These are phyloP conservation scores for Eulithis testata DNA, from an alignment of 2,888 invertebrate species.

Conservation along the genomic window DNA sequence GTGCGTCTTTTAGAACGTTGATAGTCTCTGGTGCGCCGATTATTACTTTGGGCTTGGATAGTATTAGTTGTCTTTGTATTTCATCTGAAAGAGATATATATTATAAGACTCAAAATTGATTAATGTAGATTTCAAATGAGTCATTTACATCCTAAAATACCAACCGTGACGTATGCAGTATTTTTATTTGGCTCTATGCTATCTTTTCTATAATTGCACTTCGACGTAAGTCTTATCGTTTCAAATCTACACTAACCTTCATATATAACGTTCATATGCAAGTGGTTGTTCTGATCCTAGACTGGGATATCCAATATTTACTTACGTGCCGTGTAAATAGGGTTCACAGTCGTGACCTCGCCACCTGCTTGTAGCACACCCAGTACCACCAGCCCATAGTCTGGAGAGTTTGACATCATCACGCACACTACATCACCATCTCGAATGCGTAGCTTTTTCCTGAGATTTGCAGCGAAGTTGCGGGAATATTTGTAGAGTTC, in stretches of 20 bases:
- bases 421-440: conserved; percentile 87
- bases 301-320: conserved; percentile 19
- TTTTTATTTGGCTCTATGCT: too few relatives aligned
- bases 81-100: conserved; percentile 84
- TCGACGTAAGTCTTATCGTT: too few relatives aligned
- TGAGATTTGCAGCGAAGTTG: conserved; percentile 86
- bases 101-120: too few relatives aligned
- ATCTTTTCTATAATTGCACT: too few relatives aligned
- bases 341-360: conserved; percentile 88
- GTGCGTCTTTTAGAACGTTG: conserved; percentile 71
- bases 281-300: too few relatives aligned
- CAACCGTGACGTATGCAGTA: too few relatives aligned
- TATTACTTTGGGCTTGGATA: conserved; percentile 85
- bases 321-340: conserved; percentile 86
- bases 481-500: conserved; percentile 85
- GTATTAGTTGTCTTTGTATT: conserved; percentile 85
- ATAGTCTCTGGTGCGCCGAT: conserved; percentile 84
- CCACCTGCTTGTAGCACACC: conserved; percentile 88
- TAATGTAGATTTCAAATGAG: too few relatives aligned
- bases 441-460: conserved; percentile 84
- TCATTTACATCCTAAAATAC: too few relatives aligned
- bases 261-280: too few relatives aligned
- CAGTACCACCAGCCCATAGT: conserved; percentile 85
- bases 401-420: conserved; percentile 89
- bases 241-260: too few relatives aligned